Percentiles rank a stretch among this genome's conserved stretches.
These are phyloP conservation scores for Pseudomugil tenellus DNA, from an alignment of 2,797 vertebrate genomes.

Conservation along the genomic window DNA sequence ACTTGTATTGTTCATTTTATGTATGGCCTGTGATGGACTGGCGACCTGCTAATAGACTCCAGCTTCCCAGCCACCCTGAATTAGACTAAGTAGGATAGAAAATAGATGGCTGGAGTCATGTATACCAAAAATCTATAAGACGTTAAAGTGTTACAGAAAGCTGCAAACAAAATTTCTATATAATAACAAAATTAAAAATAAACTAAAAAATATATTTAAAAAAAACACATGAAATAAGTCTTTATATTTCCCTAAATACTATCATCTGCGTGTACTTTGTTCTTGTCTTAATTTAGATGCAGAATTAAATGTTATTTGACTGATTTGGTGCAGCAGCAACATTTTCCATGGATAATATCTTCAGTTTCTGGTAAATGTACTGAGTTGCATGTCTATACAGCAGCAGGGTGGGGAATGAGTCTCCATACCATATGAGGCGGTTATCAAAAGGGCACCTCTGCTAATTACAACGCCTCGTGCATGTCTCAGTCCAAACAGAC, in stretches of 20 bases:
- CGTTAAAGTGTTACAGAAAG: too few relatives aligned
- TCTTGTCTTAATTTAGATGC: background rate
- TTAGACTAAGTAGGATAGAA: too few relatives aligned
- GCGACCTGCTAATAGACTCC: too few relatives aligned
- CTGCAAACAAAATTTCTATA: too few relatives aligned
- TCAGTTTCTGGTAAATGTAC: constrained; percentile 16
- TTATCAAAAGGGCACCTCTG: constrained; percentile 66
- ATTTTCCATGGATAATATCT: constrained; percentile 1
- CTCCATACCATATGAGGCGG: constrained; percentile 44
- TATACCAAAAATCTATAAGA: too few relatives aligned
- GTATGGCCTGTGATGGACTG: too few relatives aligned
- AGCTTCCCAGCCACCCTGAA: too few relatives aligned
- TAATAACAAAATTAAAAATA: too few relatives aligned
- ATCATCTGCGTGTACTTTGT: background rate
- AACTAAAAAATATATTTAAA: too few relatives aligned
- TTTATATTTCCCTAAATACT: background rate
- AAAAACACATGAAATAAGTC: too few relatives aligned
- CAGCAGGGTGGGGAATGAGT: constrained; percentile 12
- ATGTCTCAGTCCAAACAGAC: constrained; percentile 66
- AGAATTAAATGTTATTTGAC: background rate
- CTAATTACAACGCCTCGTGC: constrained; percentile 61
- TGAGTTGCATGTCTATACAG: constrained; percentile 19
- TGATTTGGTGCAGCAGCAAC: background rate
- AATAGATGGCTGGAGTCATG: too few relatives aligned
- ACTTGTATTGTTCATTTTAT: too few relatives aligned